These are phyloP conservation scores for Nannobrachium achirus DNA, from an alignment of 2,113 vertebrate species.

Conservation along the genomic window DNA sequence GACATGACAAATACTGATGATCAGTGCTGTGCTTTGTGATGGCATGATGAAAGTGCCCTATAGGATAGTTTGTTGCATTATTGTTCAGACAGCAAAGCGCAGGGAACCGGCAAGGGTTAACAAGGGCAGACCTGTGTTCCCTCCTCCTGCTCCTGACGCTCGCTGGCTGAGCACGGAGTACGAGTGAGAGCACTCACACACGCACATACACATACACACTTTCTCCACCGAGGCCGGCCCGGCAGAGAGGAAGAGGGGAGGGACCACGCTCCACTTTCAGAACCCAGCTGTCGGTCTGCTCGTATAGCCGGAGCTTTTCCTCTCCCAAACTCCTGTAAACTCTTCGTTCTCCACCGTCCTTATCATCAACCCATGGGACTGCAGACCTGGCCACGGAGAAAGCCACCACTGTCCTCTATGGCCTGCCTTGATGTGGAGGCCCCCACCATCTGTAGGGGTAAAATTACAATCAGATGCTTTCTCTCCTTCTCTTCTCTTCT, in stretches of 20 bases:
- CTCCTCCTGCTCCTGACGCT: conserved; percentile 72
- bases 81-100: conserved; percentile 23
- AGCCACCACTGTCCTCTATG: conserved; percentile 68
- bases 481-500: conserved; percentile 16
- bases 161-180: conserved; percentile 36
- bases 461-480: conserved; percentile 75
- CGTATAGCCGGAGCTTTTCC: conserved; percentile 48
- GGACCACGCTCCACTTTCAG: conserved; percentile 43
- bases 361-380: conserved; percentile 76
- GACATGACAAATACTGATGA: too few species aligned
- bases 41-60: conserved; percentile 3
- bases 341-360: conserved; percentile 43
- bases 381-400: conserved; percentile 67
- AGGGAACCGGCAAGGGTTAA: conserved; percentile 74
- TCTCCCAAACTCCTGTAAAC: conserved; percentile 31
- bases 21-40: too few species aligned
- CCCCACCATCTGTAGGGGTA: conserved; percentile 77
- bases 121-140: conserved; percentile 49
- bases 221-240: conserved; percentile 52
- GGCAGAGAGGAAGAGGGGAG: conserved; percentile 50
- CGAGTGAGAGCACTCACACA: background rate
- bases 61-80: conserved; percentile 3
- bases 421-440: conserved; percentile 80
- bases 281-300: conserved; percentile 48
- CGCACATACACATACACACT: conserved; percentile 25